Evolutionary conservation across 2,888 invertebrate species (phyloP).

Genomic region (Scotopteryx bipunctaria): DNA sequence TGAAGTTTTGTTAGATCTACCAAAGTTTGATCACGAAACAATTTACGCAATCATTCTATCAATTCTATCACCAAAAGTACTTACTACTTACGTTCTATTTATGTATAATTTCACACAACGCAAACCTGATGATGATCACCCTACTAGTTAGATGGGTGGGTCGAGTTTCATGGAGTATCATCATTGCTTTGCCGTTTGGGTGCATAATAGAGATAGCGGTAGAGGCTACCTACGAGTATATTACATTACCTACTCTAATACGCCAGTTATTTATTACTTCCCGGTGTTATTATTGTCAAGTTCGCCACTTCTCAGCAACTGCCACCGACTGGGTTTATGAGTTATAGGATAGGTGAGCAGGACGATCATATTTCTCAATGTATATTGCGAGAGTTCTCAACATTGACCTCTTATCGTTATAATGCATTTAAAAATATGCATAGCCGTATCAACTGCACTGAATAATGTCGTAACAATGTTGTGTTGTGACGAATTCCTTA

Average conservation of each 20-base stretch:
- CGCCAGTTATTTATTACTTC: conserved; percentile 6
- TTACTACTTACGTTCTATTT: no score
- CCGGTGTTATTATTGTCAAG: conserved; percentile 2
- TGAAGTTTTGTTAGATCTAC: no score
- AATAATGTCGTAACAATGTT: background rate
- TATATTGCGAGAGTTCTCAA: conserved; percentile 1
- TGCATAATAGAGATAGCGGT: background rate
- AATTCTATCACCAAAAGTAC: no score
- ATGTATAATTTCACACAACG: no score
- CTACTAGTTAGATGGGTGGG: background rate
- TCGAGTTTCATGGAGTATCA: background rate
- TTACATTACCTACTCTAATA: background rate
- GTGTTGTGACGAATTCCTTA: no score
- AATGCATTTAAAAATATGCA: background rate
- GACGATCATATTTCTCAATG: conserved; percentile 7
- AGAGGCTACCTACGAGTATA: no score
- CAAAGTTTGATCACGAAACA: no score
- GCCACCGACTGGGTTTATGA: background rate
- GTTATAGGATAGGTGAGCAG: background rate
- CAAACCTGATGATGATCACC: background rate
- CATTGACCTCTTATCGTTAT: conserved; percentile 11
- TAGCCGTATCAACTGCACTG: no score
- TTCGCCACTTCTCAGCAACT: conserved; percentile 1
- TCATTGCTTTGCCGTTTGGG: background rate
- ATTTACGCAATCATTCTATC: no score